Percentiles rank a stretch among this genome's conserved stretches.
These are phyloP conservation scores for Myrmophylax atrothorax DNA, from an alignment of 2,113 vertebrate species.

Conservation along the genomic window DNA sequence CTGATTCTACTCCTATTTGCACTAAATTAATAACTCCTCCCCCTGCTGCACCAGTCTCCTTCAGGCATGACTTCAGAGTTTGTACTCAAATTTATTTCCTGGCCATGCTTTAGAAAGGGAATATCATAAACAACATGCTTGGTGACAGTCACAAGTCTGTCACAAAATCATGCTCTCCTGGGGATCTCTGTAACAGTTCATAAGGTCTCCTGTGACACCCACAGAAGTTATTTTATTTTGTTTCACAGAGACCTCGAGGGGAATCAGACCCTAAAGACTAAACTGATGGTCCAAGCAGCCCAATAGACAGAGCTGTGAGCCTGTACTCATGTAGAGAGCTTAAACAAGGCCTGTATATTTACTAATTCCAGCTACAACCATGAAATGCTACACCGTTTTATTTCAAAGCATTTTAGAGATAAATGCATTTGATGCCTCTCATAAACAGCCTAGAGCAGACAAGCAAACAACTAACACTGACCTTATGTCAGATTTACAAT, in stretches of 20 bases:
- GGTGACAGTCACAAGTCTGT: not conserved
- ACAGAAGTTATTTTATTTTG: not conserved
- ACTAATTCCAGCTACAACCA: conserved; percentile 3
- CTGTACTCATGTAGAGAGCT: not conserved
- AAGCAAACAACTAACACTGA: conserved; percentile 30
- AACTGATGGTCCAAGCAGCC: not conserved
- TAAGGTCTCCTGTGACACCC: not conserved
- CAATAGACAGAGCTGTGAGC: not conserved
- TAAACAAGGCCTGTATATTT: conserved; percentile 17
- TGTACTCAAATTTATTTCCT: not conserved
- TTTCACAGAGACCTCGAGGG: conserved; percentile 1
- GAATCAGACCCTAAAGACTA: conserved; percentile 26
- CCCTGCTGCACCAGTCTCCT: not conserved
- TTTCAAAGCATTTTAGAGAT: conserved; percentile 14
- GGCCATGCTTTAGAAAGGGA: not conserved
- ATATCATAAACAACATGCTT: not conserved
- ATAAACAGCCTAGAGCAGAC: conserved; percentile 2
- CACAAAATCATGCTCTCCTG: not conserved
- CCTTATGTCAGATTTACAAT: conserved; percentile 7
- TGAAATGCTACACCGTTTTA: conserved; percentile 17
- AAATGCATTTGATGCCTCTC: conserved; percentile 29
- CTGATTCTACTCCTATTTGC: not conserved
- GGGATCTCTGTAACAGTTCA: not conserved
- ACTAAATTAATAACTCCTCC: not conserved
- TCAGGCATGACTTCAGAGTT: not conserved